Base-by-base conservation (phyloP, 2,797 vertebrate genomes). In the Malurus leucopterus region DNA sequence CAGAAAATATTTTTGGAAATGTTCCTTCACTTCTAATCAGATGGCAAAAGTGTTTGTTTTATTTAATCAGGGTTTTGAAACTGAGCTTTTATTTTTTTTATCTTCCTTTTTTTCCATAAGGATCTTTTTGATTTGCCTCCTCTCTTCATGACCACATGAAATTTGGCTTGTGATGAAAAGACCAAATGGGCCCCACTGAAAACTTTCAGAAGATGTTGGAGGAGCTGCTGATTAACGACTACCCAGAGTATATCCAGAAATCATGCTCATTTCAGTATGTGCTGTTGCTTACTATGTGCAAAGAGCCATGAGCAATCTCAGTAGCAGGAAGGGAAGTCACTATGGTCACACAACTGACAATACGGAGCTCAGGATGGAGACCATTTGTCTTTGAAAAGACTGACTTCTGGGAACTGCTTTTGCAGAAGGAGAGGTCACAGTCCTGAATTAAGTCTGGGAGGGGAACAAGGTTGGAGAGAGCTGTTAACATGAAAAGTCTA, bases 81-180 rank as follows among this genome's bases (percentile, higher is more conserved):
- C 26, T 10, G 36, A 92, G 34, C 27, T 26, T 81, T 67, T 81
- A 2, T 43, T 58, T 89, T 89, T 90, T 89, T 89, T 55, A 84
- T 92, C 75, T 90, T 71, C 22, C 11, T 58, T 78, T 89, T 89
- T 76, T 87, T 76, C 65, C 50, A 30, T 40, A 90, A 80, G 32
- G 58, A 81, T 24, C 34, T 61, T 85, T 84, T 91, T 83, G 59
- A 80, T 95, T 93, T 90, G 43, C 86, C 54, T 87, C 10, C 63
- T 80, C 50, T 73, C 23, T 91, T 90, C 79, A n/a, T 43, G 55
- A 77, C 49, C 70, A 72, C 49, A 38, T 84, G 73, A 88, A 92
- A 89, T 86, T 81, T 95, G 89, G 92, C 89, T 83, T 75, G 54
- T 47, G 73, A 89, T 73, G 61, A 91, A 84, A 95, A 84, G 77